These are phyloP conservation scores for Pluvialis apricaria DNA, from an alignment of 2,113 vertebrate genomes.

Conservation along the genomic window DNA sequence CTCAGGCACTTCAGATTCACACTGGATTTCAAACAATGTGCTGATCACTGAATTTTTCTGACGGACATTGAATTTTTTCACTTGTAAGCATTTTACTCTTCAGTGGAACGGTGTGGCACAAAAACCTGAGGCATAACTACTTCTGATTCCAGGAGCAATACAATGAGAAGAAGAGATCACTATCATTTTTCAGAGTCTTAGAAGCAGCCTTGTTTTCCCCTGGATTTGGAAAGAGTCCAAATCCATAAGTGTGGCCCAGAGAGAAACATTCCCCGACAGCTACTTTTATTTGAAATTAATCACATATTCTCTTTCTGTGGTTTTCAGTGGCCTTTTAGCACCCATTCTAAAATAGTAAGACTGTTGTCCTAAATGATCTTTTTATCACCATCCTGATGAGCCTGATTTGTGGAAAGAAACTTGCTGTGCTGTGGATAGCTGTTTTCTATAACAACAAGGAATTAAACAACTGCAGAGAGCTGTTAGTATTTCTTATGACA, in stretches of 20 bases:
- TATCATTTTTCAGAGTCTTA: background rate
- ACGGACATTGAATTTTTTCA: background rate
- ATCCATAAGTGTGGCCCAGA: background rate
- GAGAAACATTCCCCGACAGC: background rate
- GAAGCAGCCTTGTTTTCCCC: background rate
- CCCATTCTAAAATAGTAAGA: background rate
- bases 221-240: background rate
- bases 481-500: background rate
- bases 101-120: background rate
- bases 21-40: background rate
- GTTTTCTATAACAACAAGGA: background rate
- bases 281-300: background rate
- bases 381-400: background rate
- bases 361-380: accelerated
- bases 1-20: background rate
- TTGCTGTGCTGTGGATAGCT: background rate
- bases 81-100: background rate
- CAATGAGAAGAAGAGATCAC: background rate
- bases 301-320: background rate
- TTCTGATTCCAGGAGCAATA: background rate
- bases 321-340: background rate
- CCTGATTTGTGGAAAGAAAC: background rate
- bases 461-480: background rate
- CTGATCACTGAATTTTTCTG: background rate
- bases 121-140: background rate